Evolutionary conservation across 2,797 vertebrate species (phyloP).

Genomic region (Taenioides sp.): DNA sequence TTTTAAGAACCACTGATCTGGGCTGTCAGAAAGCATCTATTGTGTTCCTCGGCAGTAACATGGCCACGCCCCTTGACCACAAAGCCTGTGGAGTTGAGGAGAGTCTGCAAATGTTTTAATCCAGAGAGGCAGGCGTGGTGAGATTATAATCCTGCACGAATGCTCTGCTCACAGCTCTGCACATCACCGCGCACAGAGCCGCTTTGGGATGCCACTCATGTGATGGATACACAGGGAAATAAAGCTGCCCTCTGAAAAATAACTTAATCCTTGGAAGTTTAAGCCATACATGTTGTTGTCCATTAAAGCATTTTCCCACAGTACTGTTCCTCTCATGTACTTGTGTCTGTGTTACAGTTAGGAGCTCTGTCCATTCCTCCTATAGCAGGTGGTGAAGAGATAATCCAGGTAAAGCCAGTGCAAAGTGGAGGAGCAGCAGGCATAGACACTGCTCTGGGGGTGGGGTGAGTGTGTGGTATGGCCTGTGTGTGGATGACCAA

Average conservation of each 20-base stretch:
- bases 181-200: slow-evolving; percentile 35
- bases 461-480: slow-evolving; percentile 47
- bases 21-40: slow-evolving; percentile 6
- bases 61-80: slow-evolving; percentile 32
- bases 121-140: slow-evolving; percentile 56
- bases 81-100: slow-evolving; percentile 43
- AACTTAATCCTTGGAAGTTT: slow-evolving; percentile 39
- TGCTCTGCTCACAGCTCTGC: slow-evolving; percentile 58
- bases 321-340: slow-evolving; percentile 27
- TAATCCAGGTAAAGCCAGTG: slow-evolving; percentile 89
- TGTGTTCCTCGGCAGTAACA: slow-evolving; percentile 21
- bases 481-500: slow-evolving; percentile 71
- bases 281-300: slow-evolving; percentile 24
- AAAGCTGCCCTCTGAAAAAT: slow-evolving; percentile 42
- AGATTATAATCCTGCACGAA: slow-evolving; percentile 63
- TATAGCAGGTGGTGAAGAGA: slow-evolving; percentile 84
- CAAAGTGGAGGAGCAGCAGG: slow-evolving; percentile 67
- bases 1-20: neutral
- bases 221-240: slow-evolving; percentile 59
- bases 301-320: slow-evolving; percentile 16
- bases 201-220: slow-evolving; percentile 46
- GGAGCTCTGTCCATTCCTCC: slow-evolving; percentile 46
- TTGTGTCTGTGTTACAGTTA: slow-evolving; percentile 32
- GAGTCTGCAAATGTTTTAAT: slow-evolving; percentile 70
- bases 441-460: slow-evolving; percentile 48